These are phyloP conservation scores for Pogonocherus hispidulus DNA, from an alignment of 2,888 invertebrate genomes.

Conservation along the genomic window DNA sequence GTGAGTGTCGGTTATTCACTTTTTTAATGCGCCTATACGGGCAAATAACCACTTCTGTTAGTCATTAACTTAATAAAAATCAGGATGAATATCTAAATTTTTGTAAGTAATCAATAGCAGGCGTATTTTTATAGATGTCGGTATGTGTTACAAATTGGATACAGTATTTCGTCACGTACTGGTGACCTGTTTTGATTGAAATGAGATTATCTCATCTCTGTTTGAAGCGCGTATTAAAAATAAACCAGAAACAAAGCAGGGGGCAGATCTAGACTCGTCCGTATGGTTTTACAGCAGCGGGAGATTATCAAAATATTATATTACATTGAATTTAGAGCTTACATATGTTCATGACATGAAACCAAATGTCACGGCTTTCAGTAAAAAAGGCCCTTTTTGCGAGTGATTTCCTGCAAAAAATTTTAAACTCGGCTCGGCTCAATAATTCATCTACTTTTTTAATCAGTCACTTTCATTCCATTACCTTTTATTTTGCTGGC, in stretches of 20 bases:
- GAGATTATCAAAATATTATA: constrained; percentile 63
- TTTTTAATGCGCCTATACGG: no score
- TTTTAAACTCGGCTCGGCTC: constrained; percentile 5
- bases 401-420: constrained; percentile 19
- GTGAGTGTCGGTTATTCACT: no score
- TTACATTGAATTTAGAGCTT: constrained; percentile 56
- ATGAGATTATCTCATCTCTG: constrained; percentile 30
- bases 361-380: constrained; percentile 28
- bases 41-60: no score
- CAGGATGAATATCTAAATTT: no score
- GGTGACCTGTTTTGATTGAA: constrained; percentile 31
- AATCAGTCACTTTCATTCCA: constrained; percentile 25
- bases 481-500: constrained; percentile 21
- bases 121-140: not conserved
- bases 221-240: constrained; percentile 46
- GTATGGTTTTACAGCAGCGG: constrained; percentile 54
- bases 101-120: not conserved
- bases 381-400: constrained; percentile 30
- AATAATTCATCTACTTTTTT: constrained; percentile 22
- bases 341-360: constrained; percentile 55
- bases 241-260: constrained; percentile 53
- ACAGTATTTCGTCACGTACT: constrained; percentile 7
- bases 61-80: no score
- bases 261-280: constrained; percentile 44
- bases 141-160: not conserved